phyloP scores from a whole-genome alignment of 2,113 vertebrate genomes.

The Pantherophis guttatus region DNA sequence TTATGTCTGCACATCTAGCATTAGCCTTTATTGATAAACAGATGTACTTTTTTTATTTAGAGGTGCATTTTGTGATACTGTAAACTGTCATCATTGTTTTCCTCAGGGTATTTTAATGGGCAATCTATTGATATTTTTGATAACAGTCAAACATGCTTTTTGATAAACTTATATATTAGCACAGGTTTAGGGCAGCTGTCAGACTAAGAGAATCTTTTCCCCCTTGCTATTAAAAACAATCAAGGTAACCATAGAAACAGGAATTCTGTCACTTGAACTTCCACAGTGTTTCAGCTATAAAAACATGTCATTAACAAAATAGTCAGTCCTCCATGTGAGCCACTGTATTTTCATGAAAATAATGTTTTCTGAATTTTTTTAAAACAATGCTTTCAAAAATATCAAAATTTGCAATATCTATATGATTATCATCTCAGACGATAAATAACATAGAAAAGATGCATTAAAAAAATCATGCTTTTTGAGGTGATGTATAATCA shows the following conservation, averaged over 20 bases:
- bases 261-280: conserved; percentile 42
- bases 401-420: neutral
- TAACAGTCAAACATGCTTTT: conserved; percentile 39
- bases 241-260: conserved; percentile 60
- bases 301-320: conserved; percentile 39
- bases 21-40: neutral
- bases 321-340: conserved; percentile 18
- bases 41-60: neutral
- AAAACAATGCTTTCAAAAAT: conserved; percentile 9
- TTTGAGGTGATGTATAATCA: neutral
- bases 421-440: neutral
- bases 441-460: neutral
- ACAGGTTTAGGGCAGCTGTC: conserved; percentile 45
- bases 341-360: conserved; percentile 33
- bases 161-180: conserved; percentile 14
- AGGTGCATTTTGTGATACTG: neutral
- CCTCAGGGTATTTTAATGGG: neutral
- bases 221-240: conserved; percentile 60
- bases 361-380: conserved; percentile 20
- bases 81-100: neutral
- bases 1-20: neutral
- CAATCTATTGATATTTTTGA: neutral
- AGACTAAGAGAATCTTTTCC: conserved; percentile 44
- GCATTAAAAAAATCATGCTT: neutral
- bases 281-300: conserved; percentile 31